These are phyloP conservation scores for Cryptus armator DNA, from an alignment of 2,888 invertebrate genomes.

Conservation along the genomic window DNA sequence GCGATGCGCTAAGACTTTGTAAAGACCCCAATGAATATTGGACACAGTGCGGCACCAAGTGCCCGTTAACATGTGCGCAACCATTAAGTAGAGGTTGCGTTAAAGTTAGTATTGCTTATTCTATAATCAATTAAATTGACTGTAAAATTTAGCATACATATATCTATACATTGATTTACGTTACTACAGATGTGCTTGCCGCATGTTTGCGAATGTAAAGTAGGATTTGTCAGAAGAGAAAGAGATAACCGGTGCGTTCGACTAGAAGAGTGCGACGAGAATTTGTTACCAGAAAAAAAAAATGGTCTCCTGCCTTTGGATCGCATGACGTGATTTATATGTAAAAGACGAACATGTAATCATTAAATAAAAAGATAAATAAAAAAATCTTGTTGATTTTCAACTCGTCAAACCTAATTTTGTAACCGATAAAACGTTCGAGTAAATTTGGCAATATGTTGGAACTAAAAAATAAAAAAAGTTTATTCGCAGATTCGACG, in stretches of 20 bases:
- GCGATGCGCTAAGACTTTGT: neutral
- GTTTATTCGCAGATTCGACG: too few species aligned
- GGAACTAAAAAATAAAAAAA: too few species aligned
- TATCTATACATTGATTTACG: neutral
- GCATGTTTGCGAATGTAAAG: neutral
- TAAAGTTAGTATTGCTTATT: too few species aligned
- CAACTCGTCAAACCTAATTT: too few species aligned
- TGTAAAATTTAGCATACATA: too few species aligned
- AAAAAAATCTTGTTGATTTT: too few species aligned
- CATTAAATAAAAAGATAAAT: too few species aligned
- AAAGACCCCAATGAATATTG: neutral
- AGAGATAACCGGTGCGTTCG: neutral
- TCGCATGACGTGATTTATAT: too few species aligned
- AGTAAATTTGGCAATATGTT: too few species aligned
- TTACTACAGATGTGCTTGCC: neutral
- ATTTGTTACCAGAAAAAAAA: neutral
- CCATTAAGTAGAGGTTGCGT: too few species aligned
- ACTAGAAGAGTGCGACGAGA: neutral
- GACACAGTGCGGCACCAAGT: neutral
- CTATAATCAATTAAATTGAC: neutral
- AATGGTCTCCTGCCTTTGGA: neutral
- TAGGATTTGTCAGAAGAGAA: neutral
- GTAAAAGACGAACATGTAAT: too few species aligned
- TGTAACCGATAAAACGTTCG: too few species aligned
- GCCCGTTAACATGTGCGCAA: neutral